Evolutionary conservation across 1,140 invertebrate genomes (phyloP), one percentile per base, ranked within the genome.

Genomic region (Macrocentrus cingulum): DNA sequence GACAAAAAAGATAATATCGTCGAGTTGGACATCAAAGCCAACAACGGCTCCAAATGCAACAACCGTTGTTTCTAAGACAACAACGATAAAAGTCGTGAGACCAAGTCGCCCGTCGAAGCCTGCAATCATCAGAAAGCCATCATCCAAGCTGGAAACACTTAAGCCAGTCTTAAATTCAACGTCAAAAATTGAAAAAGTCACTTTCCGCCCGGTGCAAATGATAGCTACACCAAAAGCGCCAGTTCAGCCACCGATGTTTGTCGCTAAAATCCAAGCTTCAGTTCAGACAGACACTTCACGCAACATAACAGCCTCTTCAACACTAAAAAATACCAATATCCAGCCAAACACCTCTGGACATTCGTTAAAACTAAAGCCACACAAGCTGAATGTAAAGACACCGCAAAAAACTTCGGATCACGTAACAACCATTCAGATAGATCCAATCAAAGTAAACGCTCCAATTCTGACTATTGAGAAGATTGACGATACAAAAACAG

Each of bases 101-200:
- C 57, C 61, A 1, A 61, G 18, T 37, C 22, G 16, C 13, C 34
- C 48, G 64, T 69, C 56, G 2, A 69, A 62, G 62, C 65, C 70
- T 25, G 52, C 66, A 13, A 66, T 60, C 7, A 64, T 62, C 7
- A 74, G 65, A 16, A 76, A 71, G 58, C 70, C 60, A 9, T 63
- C 68, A 23, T 65, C 61, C n/a, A 72, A 61, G 15, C 50, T 59
- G 23, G 68, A 44, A 66, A 29, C 66, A 52, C 67, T 69, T 25
- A 56, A 3, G 42, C 25, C 37, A 13, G 61, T 46, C 6, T 25
- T 58, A 11, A 55, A 59, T 46, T 46, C 61, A 1, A 74, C 68
- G 1, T 74, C 70, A 0, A 79, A 75, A 57, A 71, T 80, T 41
- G 78, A 80, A 60, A 80, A 79, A 22, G 78, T 79, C 0, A 80